Evolutionary conservation across 2,888 invertebrate genomes (phyloP).

Genomic region (Stegana nigrithorax): DNA sequence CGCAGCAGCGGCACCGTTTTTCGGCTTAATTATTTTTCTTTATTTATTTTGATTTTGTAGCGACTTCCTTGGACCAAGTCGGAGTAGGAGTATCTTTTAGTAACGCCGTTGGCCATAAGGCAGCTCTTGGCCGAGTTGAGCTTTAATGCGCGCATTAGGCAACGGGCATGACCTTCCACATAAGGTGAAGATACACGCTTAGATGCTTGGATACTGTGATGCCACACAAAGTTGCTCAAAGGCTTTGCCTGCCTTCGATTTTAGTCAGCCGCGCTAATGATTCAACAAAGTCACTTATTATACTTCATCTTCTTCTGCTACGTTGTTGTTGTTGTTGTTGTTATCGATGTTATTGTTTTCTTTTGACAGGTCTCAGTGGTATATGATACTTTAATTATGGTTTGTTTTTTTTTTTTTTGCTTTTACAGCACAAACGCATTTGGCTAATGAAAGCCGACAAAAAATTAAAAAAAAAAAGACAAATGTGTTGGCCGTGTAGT

Average conservation of each 20-base stretch:
- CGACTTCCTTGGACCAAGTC: too few relatives aligned
- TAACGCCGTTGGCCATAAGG: too few relatives aligned
- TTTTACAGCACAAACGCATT: conserved; percentile 43
- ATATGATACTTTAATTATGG: conserved; percentile 60
- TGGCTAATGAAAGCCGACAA: conserved; percentile 7
- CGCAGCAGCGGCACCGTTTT: neutral
- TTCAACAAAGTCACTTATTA: neutral
- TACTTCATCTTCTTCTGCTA: neutral
- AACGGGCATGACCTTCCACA: neutral
- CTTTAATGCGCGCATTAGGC: too few relatives aligned
- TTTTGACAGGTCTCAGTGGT: conserved; percentile 58
- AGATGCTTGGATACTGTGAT: too few relatives aligned
- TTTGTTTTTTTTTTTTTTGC: conserved; percentile 36
- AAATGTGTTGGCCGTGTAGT: neutral
- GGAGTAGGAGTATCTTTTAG: too few relatives aligned
- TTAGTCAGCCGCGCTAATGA: conserved; percentile 8
- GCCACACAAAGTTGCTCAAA: neutral
- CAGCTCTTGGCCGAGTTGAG: too few relatives aligned
- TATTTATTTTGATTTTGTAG: too few relatives aligned
- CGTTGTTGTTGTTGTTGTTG: neutral
- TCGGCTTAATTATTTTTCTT: too few relatives aligned
- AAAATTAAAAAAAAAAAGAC: conserved; percentile 28
- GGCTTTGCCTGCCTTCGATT: neutral
- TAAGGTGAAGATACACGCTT: neutral
- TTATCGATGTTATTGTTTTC: too few relatives aligned